phyloP scores from a whole-genome alignment of 2,113 vertebrate genomes.

The Pelecanoides urinatrix region DNA sequence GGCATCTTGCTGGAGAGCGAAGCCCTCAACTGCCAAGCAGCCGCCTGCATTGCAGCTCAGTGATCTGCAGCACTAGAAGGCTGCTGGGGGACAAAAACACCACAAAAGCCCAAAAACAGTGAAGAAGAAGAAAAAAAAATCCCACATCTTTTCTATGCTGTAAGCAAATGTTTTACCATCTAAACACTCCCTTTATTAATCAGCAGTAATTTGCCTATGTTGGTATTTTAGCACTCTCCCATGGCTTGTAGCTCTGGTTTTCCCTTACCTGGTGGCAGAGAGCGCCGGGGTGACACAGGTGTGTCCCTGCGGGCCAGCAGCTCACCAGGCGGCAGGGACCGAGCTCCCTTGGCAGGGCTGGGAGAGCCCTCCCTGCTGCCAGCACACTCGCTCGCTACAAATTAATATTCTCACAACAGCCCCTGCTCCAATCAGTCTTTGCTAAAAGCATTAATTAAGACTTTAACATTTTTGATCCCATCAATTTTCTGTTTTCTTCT shows the following conservation, averaged over 20 bases:
- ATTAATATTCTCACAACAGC: slow-evolving; percentile 47
- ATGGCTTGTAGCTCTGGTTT: background rate
- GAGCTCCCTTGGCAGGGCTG: background rate
- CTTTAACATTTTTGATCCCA: slow-evolving; percentile 65
- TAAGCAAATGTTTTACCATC: slow-evolving; percentile 4
- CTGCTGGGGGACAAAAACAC: background rate
- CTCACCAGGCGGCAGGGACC: background rate
- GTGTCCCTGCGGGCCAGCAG: background rate
- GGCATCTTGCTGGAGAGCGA: rapidly evolving
- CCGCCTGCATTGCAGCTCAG: background rate
- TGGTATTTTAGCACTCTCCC: background rate
- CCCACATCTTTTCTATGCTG: background rate
- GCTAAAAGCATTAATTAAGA: slow-evolving; percentile 67
- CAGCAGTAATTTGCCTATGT: background rate
- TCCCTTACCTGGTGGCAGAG: background rate
- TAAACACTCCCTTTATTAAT: background rate
- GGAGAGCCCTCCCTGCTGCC: background rate
- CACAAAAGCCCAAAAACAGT: background rate
- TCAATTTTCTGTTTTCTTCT: slow-evolving; percentile 57
- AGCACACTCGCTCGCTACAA: background rate
- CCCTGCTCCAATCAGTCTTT: slow-evolving; percentile 3
- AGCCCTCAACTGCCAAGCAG: rapidly evolving
- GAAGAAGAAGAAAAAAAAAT: background rate
- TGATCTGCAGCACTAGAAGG: background rate
- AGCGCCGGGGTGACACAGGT: background rate